Base-by-base conservation (phyloP, 1,140 invertebrate species). In the Papilio xuthus region DNA sequence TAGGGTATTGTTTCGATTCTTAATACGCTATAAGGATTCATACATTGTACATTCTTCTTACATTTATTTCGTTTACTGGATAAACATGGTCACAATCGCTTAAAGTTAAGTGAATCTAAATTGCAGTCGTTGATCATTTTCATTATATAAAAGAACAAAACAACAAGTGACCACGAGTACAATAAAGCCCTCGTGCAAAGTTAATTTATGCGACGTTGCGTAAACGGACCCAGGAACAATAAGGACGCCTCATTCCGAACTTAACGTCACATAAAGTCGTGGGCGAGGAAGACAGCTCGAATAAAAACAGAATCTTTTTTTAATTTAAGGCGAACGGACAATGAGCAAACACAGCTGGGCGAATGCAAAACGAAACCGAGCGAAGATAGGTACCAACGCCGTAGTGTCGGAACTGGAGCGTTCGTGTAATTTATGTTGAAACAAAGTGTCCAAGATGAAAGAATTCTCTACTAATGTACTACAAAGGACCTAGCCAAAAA, bases 241-340 rank as follows among this genome's bases (percentile, higher is more conserved):
- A 92, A 91, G 89, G 90, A 92, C 90, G 90, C 88, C 84, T 90
- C 88, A 88, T 90, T 91, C 89, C 89, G 80, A 91, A 90, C 86
- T 90, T 89, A 89, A 92, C 87, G 90, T 93, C 91, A 91, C 92
- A 93, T 92, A 92, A 93, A 93, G 85, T 91, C 84, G 89, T 89
- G 89, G 89, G 88, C 89, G 86, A 92, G 82, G 82, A 84, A 84
- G 86, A 90, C 87, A 84, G 83, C 79, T 81, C 74, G 81, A 87
- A 88, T 86, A 90, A 88, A 90, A 90, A 87, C 79, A 83, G 85
- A 88, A 86, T 83, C 76, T 89, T 90, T 89, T 91, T 90, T 93
- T 88, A 89, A 90, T 89, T 91, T 88, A 92, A 91, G 87, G 74
- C 83, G 81, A 85, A 89, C 87, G 90, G 92, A 93, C 92, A 93